Percentiles rank a stretch among this genome's conserved stretches.
phyloP scores from a whole-genome alignment of 2,113 vertebrate species.

The Festucalex cinctus region DNA sequence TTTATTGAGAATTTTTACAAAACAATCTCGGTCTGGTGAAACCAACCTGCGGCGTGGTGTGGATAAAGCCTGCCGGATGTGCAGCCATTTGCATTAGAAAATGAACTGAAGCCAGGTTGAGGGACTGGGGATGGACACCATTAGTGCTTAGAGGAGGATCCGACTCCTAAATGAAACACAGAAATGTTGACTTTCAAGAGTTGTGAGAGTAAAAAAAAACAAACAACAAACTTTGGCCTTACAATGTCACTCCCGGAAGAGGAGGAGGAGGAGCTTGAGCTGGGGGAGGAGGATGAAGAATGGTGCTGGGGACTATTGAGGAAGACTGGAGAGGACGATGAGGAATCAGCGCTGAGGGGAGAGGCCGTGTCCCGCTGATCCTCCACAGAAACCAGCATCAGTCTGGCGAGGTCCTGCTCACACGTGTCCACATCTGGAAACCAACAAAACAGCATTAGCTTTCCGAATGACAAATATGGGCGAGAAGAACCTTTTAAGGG shows the following conservation, averaged over 20 bases:
- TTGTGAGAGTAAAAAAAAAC: not conserved
- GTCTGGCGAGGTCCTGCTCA: constrained; percentile 64
- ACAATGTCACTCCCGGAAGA: constrained; percentile 89
- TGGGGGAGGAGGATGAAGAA: constrained; percentile 79
- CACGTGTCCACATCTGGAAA: constrained; percentile 53
- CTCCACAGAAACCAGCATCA: constrained; percentile 64
- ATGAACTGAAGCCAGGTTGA: constrained; percentile 75
- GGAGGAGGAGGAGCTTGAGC: constrained; percentile 61
- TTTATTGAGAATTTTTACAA: not conserved
- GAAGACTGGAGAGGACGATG: constrained; percentile 75
- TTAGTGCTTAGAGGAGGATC: constrained; percentile 80
- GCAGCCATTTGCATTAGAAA: constrained; percentile 76
- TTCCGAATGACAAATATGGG: not conserved
- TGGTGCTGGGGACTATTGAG: constrained; percentile 78
- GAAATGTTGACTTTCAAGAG: constrained; percentile 5
- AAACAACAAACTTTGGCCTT: constrained; percentile 51
- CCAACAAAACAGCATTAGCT: constrained; percentile 5
- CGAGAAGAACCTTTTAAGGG: not conserved
- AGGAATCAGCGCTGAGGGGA: constrained; percentile 70
- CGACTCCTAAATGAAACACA: constrained; percentile 77
- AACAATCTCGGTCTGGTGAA: not conserved
- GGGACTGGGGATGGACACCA: constrained; percentile 75
- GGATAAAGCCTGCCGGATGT: constrained; percentile 76
- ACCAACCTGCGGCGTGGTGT: constrained; percentile 79
- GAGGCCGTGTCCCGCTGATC: constrained; percentile 74